Conservation (phyloP, 92 coral and sea anemone species). For the Paragorgia papillata region DNA sequence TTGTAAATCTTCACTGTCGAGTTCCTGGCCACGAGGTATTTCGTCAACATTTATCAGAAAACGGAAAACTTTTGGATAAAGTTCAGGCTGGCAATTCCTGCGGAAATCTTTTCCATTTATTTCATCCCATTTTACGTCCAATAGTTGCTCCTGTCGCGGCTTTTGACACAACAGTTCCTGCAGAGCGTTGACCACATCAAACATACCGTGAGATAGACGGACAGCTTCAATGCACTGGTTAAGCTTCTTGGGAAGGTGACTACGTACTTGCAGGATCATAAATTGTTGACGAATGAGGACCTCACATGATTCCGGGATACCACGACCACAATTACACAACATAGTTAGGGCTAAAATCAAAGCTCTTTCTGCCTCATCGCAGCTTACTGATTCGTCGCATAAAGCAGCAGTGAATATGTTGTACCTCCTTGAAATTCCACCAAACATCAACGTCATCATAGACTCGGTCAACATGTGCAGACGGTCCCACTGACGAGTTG, state of each 20-base stretch:
- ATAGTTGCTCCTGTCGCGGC: constrained; percentile 56
- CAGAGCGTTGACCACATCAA: constrained; percentile 63
- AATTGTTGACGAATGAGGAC: constrained; percentile 49
- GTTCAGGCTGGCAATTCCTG: background rate
- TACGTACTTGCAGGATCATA: constrained; percentile 25
- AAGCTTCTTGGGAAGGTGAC: constrained; percentile 53
- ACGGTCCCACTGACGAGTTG: background rate
- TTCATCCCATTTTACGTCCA: constrained; percentile 69
- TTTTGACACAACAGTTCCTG: constrained; percentile 55
- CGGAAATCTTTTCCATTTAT: background rate
- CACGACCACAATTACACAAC: constrained; percentile 89
- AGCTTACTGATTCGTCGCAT: background rate
- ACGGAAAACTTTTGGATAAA: background rate
- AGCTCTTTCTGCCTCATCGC: constrained; percentile 76
- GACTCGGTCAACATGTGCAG: constrained; percentile 56
- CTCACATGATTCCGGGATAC: constrained; percentile 56
- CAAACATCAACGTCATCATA: constrained; percentile 73
- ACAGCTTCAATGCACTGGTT: constrained; percentile 55
- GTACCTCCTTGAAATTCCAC: constrained; percentile 56
- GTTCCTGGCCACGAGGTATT: too few relatives aligned
- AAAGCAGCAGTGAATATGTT: constrained; percentile 64
- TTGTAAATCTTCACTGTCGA: too few relatives aligned
- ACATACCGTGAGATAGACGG: constrained; percentile 37
- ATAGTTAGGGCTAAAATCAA: constrained; percentile 75
- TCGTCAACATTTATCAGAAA: too few relatives aligned